A percentile compares a stretch with the other conserved stretches of the same genome.
Conservation (phyloP, 2,888 invertebrate species). For the Sphinx pinastri region DNA sequence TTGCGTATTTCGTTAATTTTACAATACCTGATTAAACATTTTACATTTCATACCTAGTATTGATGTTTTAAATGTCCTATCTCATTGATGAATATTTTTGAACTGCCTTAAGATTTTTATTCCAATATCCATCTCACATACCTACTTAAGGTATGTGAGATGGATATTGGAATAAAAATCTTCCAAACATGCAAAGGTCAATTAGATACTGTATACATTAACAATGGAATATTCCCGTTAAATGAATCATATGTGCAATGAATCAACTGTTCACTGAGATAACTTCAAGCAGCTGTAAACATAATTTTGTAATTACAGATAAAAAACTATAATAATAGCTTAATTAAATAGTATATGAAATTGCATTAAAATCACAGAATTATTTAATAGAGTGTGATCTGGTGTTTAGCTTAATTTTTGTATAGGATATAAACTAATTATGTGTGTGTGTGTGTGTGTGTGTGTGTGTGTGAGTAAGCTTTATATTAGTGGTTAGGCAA, state of each 20-base stretch:
- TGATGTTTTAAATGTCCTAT: too few relatives aligned
- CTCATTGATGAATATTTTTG: too few relatives aligned
- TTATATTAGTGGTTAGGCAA: neutral
- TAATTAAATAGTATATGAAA: neutral
- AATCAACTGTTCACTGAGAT: conserved; percentile 1
- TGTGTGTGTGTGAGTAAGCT: neutral
- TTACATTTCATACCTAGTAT: too few relatives aligned
- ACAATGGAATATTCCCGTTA: conserved; percentile 24
- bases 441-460: too few relatives aligned
- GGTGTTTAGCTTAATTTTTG: too few relatives aligned
- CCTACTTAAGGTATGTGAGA: too few relatives aligned
- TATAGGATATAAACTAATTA: too few relatives aligned
- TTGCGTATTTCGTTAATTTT: too few relatives aligned
- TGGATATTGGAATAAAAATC: neutral
- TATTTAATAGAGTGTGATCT: too few relatives aligned
- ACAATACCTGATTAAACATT: too few relatives aligned
- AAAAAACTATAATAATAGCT: neutral
- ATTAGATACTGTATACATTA: conserved; percentile 27
- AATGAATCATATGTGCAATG: conserved; percentile 16
- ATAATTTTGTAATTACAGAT: conserved; percentile 6
- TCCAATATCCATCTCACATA: neutral
- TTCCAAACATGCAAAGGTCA: conserved; percentile 24
- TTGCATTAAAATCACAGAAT: too few relatives aligned
- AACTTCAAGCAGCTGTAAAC: neutral
- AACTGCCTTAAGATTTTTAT: neutral